Conservation (phyloP, 2,888 invertebrate species). For the Lycaena phlaeas region DNA sequence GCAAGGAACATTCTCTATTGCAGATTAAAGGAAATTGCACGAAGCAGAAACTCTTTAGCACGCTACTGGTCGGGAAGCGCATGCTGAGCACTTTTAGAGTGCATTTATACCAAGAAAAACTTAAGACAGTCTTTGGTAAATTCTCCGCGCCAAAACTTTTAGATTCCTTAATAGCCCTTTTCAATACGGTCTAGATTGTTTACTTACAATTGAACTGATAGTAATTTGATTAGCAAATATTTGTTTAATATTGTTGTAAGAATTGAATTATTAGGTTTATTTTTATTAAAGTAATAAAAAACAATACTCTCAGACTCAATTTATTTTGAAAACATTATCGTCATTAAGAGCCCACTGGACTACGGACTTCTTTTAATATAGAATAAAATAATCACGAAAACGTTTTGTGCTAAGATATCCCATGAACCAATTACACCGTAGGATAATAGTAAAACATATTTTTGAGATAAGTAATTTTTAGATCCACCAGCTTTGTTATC, state of each 20-base stretch:
- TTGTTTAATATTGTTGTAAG: too few species aligned
- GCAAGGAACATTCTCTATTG: background rate
- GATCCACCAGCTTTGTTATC: constrained; percentile 24
- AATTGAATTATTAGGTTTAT: too few species aligned
- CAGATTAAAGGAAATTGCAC: constrained; percentile 1
- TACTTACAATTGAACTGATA: too few species aligned
- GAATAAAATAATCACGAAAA: background rate
- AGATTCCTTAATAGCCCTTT: background rate
- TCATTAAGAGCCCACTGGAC: too few species aligned
- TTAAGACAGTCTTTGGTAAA: background rate
- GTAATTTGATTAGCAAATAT: too few species aligned
- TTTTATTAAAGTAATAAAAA: too few species aligned
- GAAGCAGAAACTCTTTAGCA: background rate
- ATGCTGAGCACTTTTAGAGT: constrained; percentile 2
- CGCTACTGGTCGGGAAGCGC: background rate
- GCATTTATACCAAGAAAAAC: constrained; percentile 4
- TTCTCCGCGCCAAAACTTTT: background rate
- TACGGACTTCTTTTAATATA: too few species aligned
- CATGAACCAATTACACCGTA: background rate
- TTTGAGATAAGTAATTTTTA: background rate
- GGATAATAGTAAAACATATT: background rate
- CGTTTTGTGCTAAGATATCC: constrained; percentile 2
- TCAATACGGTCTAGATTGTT: too few species aligned
- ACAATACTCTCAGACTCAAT: too few species aligned
- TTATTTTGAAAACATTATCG: too few species aligned